These are phyloP conservation scores for Melanostoma scalare DNA, from an alignment of 2,888 invertebrate genomes.

Conservation along the genomic window DNA sequence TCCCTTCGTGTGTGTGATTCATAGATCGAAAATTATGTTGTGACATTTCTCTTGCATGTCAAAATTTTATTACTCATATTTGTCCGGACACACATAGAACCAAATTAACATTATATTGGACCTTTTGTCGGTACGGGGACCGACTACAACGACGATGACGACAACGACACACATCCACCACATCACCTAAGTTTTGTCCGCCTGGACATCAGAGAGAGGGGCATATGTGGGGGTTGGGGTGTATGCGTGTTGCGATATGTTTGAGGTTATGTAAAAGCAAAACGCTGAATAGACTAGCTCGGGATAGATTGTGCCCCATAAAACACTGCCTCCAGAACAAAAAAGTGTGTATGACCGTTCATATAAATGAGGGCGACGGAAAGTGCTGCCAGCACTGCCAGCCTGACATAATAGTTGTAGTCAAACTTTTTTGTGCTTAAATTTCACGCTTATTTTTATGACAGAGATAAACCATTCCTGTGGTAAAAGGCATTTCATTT, in stretches of 20 bases:
- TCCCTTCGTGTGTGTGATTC: constrained; percentile 75
- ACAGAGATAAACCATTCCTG: too few species aligned
- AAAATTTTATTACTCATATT: constrained; percentile 76
- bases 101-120: constrained; percentile 74
- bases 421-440: too few species aligned
- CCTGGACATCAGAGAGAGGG: constrained; percentile 29
- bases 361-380: constrained; percentile 35
- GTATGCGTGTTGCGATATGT: constrained; percentile 65
- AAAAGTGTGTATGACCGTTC: constrained; percentile 43
- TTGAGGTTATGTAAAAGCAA: constrained; percentile 70
- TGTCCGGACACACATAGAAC: constrained; percentile 73
- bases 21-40: constrained; percentile 76
- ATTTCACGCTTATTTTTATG: too few species aligned
- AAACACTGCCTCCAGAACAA: constrained; percentile 59
- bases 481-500: too few species aligned
- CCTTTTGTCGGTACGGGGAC: constrained; percentile 68
- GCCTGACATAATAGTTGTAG: too few species aligned
- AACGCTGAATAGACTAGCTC: constrained; percentile 63
- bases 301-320: constrained; percentile 62
- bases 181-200: constrained; percentile 33
- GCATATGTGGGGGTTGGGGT: constrained; percentile 24
- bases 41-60: constrained; percentile 76
- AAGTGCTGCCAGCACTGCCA: constrained; percentile 38
- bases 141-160: constrained; percentile 40
- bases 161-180: constrained; percentile 58